These are phyloP conservation scores for Euura lappo DNA, from an alignment of 1,140 invertebrate species.

Conservation along the genomic window DNA sequence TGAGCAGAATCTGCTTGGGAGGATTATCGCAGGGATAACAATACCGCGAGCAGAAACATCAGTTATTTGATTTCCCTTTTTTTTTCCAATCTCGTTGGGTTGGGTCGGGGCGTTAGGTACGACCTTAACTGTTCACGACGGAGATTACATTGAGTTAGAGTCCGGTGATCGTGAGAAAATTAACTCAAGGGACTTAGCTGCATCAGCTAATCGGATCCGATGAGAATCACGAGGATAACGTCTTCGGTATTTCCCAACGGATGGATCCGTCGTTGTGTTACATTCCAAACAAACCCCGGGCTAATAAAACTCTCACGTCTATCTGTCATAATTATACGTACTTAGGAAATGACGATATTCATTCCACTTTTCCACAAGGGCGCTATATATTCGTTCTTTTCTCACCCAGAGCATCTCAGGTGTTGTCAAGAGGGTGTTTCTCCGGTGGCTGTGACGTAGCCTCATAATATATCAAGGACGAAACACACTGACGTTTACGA, in stretches of 20 bases:
- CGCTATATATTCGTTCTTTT: no score
- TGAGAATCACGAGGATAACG: not conserved
- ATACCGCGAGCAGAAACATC: not conserved
- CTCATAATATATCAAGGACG: no score
- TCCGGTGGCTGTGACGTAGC: no score
- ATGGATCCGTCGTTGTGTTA: not conserved
- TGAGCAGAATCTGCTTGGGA: no score
- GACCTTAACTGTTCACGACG: not conserved
- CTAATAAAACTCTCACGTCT: not conserved
- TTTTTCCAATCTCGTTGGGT: not conserved
- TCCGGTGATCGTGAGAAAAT: not conserved
- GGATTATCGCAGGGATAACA: not conserved
- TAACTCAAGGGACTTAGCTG: not conserved
- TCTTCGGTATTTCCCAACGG: not conserved
- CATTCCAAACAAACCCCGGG: not conserved
- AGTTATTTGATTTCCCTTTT: not conserved
- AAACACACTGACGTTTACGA: no score
- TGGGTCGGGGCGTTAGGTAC: not conserved
- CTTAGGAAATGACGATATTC: no score
- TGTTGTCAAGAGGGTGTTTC: no score
- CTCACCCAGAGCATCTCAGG: no score
- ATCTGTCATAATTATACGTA: no score
- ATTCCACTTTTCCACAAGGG: no score
- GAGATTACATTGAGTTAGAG: constrained; percentile 1
- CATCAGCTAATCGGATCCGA: not conserved